Evolutionary conservation across 2,888 invertebrate species (phyloP).

Genomic region (Eupithecia pulchellata): DNA sequence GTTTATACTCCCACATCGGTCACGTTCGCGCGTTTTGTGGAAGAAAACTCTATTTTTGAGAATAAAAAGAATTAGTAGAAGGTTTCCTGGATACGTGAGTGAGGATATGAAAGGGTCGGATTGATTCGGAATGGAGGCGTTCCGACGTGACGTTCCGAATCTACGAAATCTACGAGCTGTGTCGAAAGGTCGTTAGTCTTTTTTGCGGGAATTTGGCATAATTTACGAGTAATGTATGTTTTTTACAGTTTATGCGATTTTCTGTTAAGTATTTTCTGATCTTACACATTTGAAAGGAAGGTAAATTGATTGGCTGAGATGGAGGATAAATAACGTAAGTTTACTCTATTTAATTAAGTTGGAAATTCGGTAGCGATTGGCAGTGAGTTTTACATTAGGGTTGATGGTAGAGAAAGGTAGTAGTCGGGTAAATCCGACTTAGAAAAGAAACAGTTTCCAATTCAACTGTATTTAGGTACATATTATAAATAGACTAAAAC

Average conservation of each 20-base stretch:
- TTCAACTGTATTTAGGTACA: background rate
- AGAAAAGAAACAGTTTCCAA: background rate
- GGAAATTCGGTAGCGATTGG: too few species aligned
- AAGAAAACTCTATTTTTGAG: constrained; percentile 45
- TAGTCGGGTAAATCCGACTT: too few species aligned
- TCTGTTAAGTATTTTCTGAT: background rate
- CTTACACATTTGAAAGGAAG: background rate
- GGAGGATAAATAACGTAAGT: background rate
- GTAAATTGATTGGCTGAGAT: too few species aligned
- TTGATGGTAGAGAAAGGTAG: too few species aligned
- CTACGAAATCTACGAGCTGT: background rate
- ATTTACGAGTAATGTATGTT: background rate
- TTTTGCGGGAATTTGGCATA: background rate
- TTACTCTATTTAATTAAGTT: background rate
- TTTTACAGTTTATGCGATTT: background rate
- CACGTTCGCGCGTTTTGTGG: constrained; percentile 46
- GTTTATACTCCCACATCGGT: constrained; percentile 28
- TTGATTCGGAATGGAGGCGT: constrained; percentile 43
- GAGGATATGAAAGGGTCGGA: constrained; percentile 34
- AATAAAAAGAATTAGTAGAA: constrained; percentile 42
- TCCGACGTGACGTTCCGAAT: constrained; percentile 34
- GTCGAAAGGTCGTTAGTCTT: background rate
- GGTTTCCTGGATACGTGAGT: constrained; percentile 42
- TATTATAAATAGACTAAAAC: too few species aligned
- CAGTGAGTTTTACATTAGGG: too few species aligned